These are phyloP conservation scores for Gymnothorax javanicus DNA, from an alignment of 2,797 vertebrate genomes.

Conservation along the genomic window DNA sequence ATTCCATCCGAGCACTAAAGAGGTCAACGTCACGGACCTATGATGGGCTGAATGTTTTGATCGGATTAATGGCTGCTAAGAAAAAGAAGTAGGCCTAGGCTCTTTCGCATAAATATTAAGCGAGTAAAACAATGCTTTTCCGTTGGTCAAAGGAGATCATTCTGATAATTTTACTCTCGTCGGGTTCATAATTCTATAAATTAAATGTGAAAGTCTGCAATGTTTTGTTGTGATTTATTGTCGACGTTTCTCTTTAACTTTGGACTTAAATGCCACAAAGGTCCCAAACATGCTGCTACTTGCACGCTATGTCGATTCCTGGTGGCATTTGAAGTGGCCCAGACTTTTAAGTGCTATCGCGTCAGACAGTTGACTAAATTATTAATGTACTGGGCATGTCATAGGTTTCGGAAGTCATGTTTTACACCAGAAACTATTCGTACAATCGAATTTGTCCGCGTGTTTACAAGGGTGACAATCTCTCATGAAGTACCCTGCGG, in stretches of 20 bases:
- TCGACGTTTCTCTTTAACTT: not conserved
- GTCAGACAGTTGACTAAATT: not conserved
- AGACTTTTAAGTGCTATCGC: not conserved
- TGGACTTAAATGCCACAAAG: not conserved
- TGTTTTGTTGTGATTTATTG: not conserved
- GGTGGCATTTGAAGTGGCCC: not conserved
- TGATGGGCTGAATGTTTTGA: not conserved
- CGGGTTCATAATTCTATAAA: not conserved
- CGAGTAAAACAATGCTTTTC: no score
- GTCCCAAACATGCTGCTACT: not conserved
- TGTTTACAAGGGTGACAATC: not conserved
- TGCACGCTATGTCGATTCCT: not conserved
- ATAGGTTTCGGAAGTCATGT: conserved; percentile 15
- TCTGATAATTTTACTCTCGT: not conserved
- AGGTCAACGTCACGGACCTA: not conserved
- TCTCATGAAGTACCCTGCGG: not conserved
- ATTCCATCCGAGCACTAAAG: not conserved
- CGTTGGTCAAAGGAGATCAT: not conserved
- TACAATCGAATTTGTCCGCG: conserved; percentile 4
- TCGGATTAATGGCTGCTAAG: not conserved
- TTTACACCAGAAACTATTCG: not conserved
- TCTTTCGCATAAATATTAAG: not conserved
- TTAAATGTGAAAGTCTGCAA: not conserved
- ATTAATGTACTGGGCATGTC: conserved; percentile 5
- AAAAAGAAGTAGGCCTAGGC: not conserved